Base-by-base conservation (phyloP, 1,140 invertebrate genomes). In the Theocolax elegans region DNA sequence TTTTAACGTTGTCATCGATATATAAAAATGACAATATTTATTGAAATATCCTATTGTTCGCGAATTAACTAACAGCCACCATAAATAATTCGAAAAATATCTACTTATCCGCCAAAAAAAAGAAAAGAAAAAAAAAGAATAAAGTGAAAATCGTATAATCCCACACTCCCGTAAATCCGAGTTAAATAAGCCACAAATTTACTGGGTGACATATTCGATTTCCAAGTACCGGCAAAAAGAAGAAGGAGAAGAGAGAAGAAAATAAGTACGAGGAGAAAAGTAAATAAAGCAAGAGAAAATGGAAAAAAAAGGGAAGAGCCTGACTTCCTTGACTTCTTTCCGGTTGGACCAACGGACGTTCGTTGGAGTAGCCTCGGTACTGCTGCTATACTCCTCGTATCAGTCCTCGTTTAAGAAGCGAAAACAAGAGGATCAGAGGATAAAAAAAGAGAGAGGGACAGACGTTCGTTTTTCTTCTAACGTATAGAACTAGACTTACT, bases 371-470 rank as follows among this genome's bases (percentile, higher is more conserved):
- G 54, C 40, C 56, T 19, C 53, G 46, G 10, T 35, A 35, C 3
- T 15, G 42, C 42, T 17, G 42, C 42, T 15, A 3, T 29, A 35
- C 44, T 40, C 44, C 17, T 60, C 54, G 66, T 68, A 68, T 68
- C 56, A 68, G 53, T 68, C 58, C 67, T 63, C 59, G 49, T 62
- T 62, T 23, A 42, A 54, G 58, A 69, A 63, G 67, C 44, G 67
- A 69, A 69, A 69, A 69, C 67, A 69, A 69, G 67, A 67, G 65
- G 35, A 51, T 64, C 64, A 1, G 63, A 49, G 40, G 48, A n/a
- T n/a, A n/a, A n/a, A n/a, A n/a, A n/a, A 17, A 25, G n/a, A 19
- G 49, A 21, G 19, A 27, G 10, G 48, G 3, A 27, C 48, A 17
- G 31, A 3, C 12, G 42, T 17, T 15, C 42, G 42, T 44, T 17